Conservation (phyloP, 2,797 vertebrate genomes). For the Eulemur coronatus region DNA sequence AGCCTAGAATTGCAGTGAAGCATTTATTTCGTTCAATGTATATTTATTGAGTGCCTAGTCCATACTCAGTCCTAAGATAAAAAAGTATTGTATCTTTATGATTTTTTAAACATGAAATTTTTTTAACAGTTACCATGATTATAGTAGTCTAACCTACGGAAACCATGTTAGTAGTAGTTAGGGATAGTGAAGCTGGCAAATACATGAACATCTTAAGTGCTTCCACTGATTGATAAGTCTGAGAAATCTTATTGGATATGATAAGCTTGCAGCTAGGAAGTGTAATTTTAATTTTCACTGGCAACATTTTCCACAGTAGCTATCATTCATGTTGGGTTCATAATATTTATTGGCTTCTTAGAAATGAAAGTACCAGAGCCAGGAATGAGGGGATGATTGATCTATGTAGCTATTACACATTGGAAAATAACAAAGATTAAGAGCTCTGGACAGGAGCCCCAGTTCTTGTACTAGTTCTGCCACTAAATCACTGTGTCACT, state of each 20-base stretch:
- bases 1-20: background rate
- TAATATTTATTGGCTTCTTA: conserved; percentile 40
- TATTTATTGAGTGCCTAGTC: background rate
- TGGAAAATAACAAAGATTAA: conserved; percentile 38
- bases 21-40: background rate
- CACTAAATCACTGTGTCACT: background rate
- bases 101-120: background rate
- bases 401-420: background rate
- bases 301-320: background rate
- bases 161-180: background rate
- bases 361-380: conserved; percentile 21
- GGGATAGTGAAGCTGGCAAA: background rate
- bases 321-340: conserved; percentile 6
- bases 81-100: background rate
- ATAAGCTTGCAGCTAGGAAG: background rate
- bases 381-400: background rate
- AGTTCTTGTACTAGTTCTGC: background rate
- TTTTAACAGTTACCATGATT: background rate
- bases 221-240: background rate
- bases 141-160: conserved; percentile 16
- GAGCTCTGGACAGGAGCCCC: background rate
- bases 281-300: background rate
- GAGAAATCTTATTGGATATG: background rate
- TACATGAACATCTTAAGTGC: background rate
- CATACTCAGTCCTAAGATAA: background rate